Evolutionary conservation across 2,797 vertebrate genomes (phyloP).

Genomic region (Chaetophractus vellerosus): DNA sequence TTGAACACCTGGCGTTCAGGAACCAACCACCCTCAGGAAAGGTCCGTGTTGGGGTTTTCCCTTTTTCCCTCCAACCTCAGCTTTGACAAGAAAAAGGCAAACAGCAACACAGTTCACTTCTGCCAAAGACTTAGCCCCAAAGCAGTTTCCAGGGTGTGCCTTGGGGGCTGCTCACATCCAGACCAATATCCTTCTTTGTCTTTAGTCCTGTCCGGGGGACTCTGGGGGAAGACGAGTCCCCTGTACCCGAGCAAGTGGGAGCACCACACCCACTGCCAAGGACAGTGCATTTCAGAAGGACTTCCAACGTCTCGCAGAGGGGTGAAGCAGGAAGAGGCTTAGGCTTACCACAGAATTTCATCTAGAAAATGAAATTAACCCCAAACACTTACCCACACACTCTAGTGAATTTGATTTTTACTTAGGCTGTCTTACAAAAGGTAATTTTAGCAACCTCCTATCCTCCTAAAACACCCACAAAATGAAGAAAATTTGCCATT

Average conservation of each 20-base stretch:
- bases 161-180: background rate
- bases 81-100: background rate
- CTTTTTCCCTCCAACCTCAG: background rate
- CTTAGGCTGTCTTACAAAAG: background rate
- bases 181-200: background rate
- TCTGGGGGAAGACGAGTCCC: background rate
- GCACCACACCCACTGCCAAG: background rate
- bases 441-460: background rate
- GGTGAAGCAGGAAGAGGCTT: background rate
- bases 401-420: background rate
- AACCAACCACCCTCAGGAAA: background rate
- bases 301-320: background rate
- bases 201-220: background rate
- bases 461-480: background rate
- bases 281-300: background rate
- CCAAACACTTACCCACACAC: background rate
- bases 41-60: background rate
- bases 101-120: background rate
- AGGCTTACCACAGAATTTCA: background rate
- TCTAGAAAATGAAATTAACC: background rate
- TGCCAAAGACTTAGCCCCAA: background rate
- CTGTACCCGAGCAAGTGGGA: background rate
- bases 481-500: conserved; percentile 35
- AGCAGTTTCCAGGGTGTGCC: background rate
- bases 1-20: background rate